Base-by-base conservation (phyloP, 2,113 vertebrate genomes). In the Gambusia holbrooki region DNA sequence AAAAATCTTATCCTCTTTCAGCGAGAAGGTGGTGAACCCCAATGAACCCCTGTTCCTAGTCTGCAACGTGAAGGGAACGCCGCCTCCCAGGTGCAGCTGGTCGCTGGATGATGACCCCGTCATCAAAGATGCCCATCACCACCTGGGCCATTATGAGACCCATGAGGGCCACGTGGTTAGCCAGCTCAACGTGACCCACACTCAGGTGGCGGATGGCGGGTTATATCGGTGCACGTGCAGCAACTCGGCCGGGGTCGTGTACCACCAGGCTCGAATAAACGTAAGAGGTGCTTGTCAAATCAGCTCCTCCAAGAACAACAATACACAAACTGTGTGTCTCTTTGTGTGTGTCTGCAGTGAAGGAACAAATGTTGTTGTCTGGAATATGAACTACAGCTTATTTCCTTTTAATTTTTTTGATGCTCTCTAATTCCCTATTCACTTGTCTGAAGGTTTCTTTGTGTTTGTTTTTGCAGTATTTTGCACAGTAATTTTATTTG, bases 241-340 rank as follows among this genome's bases (percentile, higher is more conserved):
- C 96, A 99, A 99, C 93, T 99, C 98, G 63, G 98, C 98, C 5
- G 98, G 98, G 94, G 96, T 96, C 93, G 95, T 98, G 96, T 95
- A 95, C 91, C 99, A 99, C 97, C 98, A 99, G 98, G 97, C 98
- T 97, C 98, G 98, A 98, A 99, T 99, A 99, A 99, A 99, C 98
- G 98, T 99, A 99, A 99, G 98, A 99, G 98, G 98, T 99, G 98
- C 98, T 99, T 99, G 98, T 99, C 98, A 97, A 96, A 98, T 98
- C 96, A 98, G 95, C 97, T 99, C 96, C 96, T 99, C 97, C 95
- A 97, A 98, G 94, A 93, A 91, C 92, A 90, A 93, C 88, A 93
- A 90, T 88, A 92, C 86, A 93, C 91, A 89, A 94, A 83, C 87
- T 88, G 90, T 92, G 85, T 86, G 85, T 92, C 81, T 89, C 27